A percentile compares a stretch with the other conserved stretches of the same genome.
These are phyloP conservation scores for Trypoxylon attenuatum DNA, from an alignment of 2,888 invertebrate genomes.

Conservation along the genomic window DNA sequence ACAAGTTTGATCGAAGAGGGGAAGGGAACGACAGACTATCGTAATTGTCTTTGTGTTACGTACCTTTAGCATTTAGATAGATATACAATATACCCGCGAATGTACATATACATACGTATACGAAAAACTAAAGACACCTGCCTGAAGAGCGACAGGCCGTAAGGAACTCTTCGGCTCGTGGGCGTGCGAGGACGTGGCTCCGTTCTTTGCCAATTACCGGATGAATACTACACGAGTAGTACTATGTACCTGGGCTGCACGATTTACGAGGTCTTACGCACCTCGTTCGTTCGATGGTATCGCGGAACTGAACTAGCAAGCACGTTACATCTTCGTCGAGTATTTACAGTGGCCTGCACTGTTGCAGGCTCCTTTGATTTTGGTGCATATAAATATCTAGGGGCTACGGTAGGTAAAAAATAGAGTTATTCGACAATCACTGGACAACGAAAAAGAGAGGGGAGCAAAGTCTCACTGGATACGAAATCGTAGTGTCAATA, in stretches of 20 bases:
- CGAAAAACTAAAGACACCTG: conserved; percentile 61
- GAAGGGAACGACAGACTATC: conserved; percentile 26
- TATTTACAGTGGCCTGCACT: background rate
- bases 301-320: background rate
- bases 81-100: conserved; percentile 39
- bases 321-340: background rate
- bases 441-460: conserved; percentile 54
- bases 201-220: conserved; percentile 2
- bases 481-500: conserved; percentile 65
- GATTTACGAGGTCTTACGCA: too few relatives aligned
- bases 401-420: conserved; percentile 64
- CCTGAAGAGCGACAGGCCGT: conserved; percentile 59
- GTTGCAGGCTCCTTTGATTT: conserved; percentile 3
- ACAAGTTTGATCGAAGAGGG: too few relatives aligned
- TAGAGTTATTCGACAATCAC: conserved; percentile 67
- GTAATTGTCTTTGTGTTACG: conserved; percentile 10
- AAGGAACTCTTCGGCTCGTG: conserved; percentile 66
- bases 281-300: background rate
- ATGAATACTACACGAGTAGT: background rate
- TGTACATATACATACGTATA: conserved; percentile 44
- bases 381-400: conserved; percentile 46
- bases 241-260: too few relatives aligned
- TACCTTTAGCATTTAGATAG: conserved; percentile 40
- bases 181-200: conserved; percentile 62
- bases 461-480: conserved; percentile 45